A percentile compares a stretch with the other conserved stretches of the same genome.
These are phyloP conservation scores for Prionace glauca DNA, from an alignment of 2,797 vertebrate species.

Conservation along the genomic window DNA sequence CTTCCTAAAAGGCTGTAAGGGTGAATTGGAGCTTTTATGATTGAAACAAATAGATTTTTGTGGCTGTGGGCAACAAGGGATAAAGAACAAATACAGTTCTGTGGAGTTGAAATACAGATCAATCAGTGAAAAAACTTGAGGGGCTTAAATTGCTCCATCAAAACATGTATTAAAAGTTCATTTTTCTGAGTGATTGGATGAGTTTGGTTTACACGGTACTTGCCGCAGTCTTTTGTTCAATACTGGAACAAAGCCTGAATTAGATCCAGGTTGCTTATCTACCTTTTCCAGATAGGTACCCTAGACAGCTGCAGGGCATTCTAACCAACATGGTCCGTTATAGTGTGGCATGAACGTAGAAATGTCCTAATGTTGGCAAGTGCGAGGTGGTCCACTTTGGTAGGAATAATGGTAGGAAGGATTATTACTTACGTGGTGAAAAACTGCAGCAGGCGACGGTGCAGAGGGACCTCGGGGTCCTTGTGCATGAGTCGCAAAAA, in stretches of 20 bases:
- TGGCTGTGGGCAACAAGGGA: too few species aligned
- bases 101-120: neutral
- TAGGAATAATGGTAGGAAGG: too few species aligned
- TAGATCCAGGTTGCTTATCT: neutral
- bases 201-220: neutral
- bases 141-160: neutral
- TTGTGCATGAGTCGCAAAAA: too few species aligned
- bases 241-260: neutral
- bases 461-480: too few species aligned
- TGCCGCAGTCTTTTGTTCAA: neutral
- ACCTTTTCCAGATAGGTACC: too few species aligned
- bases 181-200: neutral
- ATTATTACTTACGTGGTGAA: too few species aligned
- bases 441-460: too few species aligned
- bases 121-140: neutral
- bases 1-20: neutral
- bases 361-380: too few species aligned
- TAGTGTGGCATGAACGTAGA: neutral
- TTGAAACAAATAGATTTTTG: too few species aligned
- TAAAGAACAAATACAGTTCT: neutral
- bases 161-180: neutral
- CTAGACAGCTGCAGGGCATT: neutral
- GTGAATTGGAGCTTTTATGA: too few species aligned
- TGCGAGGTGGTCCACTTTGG: too few species aligned
- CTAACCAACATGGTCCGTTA: neutral